Evolutionary conservation across 2,113 vertebrate genomes (phyloP), one percentile per base, ranked within the genome.

Genomic region (Clinocottus analis): DNA sequence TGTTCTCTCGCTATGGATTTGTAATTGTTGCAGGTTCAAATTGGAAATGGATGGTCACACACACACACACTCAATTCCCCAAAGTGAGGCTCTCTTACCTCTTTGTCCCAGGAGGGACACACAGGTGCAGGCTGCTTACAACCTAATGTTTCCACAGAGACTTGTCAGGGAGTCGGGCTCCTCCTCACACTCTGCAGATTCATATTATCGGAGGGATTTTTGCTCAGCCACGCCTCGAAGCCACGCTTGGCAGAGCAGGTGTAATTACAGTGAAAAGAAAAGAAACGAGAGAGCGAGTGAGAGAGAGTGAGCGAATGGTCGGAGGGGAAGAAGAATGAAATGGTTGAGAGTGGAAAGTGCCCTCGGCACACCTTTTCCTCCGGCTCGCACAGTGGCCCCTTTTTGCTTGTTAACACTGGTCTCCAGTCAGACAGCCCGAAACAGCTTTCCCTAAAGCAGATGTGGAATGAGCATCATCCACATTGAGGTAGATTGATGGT

Each of bases 121-220:
- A 43, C 77, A 91, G 91, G 92, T 85, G 91, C 84, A 88, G 85
- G 66, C 63, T 89, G 86, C 93, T 85, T 89, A 91, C 89, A 92
- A 78, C 90, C 53, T 83, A 85, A 81, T 86, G 94, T 96, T 96
- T 96, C 94, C 94, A 96, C 89, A 94, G 96, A 94, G 93, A 96
- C 91, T 74, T 56, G 67, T 79, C 86, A 85, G 77, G 84, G 91
- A 93, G 70, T 35, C 77, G 80, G 65, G 77, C 79, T 89, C 90
- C 84, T 88, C 92, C 93, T 92, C 75, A 91, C 91, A 85, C 93
- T 53, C 87, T 79, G 89, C 78, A 84, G 85, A 93, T 72, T 93
- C 94, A 92, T 92, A 91, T 93, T 79, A 83, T 91, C 4, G 85
- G 55, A 88, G 90, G 86, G 93, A 92, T 89, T 86, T 71, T 83